These are phyloP conservation scores for Epinephelus malabaricus DNA, from an alignment of 2,797 vertebrate genomes.

Conservation along the genomic window DNA sequence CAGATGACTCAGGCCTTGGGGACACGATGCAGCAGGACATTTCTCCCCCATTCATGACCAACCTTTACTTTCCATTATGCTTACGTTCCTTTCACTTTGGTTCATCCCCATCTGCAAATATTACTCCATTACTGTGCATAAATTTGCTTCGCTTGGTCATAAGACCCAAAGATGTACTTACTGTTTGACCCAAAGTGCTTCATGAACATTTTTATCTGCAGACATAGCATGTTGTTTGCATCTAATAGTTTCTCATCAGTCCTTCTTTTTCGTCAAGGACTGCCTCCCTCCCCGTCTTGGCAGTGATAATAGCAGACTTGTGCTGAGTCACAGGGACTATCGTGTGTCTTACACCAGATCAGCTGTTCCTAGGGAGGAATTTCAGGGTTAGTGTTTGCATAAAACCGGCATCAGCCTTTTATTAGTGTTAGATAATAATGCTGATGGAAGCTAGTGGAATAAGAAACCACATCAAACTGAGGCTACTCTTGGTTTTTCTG, in stretches of 20 bases:
- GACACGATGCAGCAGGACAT: conserved; percentile 30
- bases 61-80: conserved; percentile 36
- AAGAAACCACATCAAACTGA: conserved; percentile 9
- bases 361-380: conserved; percentile 21
- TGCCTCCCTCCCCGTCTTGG: conserved; percentile 19
- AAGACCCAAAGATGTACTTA: not conserved
- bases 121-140: not conserved
- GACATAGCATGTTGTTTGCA: not conserved
- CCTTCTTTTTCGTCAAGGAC: conserved; percentile 14
- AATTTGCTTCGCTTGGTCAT: not conserved
- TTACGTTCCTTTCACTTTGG: conserved; percentile 1
- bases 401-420: not conserved
- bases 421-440: not conserved
- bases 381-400: conserved; percentile 13
- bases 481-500: not conserved
- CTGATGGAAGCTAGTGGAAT: not conserved
- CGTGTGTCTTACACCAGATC: conserved; percentile 38
- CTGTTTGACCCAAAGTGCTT: not conserved
- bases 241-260: conserved; percentile 17
- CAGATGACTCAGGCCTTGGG: conserved; percentile 36
- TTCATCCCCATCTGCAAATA: conserved; percentile 22
- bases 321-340: conserved; percentile 44
- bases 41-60: conserved; percentile 21
- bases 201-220: not conserved
- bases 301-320: conserved; percentile 24